Conservation (phyloP, 2,797 vertebrate genomes). For the Astyanax mexicanus region DNA sequence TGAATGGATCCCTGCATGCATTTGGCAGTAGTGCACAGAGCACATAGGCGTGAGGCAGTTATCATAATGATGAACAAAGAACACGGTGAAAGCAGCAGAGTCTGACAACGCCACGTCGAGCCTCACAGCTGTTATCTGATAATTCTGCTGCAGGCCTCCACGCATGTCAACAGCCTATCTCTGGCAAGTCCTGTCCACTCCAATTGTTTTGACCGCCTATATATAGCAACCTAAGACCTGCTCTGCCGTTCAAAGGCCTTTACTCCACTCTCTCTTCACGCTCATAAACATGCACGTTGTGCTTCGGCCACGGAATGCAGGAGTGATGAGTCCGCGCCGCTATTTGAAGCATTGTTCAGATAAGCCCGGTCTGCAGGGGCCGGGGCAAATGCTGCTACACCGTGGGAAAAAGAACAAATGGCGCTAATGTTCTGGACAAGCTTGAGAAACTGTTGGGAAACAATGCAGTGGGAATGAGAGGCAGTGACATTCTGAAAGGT, state of each 20-base stretch:
- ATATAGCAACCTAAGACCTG: conserved; percentile 51
- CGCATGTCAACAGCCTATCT: conserved; percentile 72
- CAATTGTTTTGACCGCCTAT: conserved; percentile 59
- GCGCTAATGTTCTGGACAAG: conserved; percentile 60
- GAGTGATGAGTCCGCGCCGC: conserved; percentile 72
- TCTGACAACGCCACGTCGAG: conserved; percentile 37
- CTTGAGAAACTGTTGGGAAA: conserved; percentile 50
- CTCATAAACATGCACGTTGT: conserved; percentile 32
- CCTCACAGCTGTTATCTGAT: conserved; percentile 56
- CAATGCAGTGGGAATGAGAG: conserved; percentile 50
- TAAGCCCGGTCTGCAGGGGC: conserved; percentile 70
- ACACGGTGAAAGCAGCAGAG: conserved; percentile 27
- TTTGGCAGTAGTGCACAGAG: background rate
- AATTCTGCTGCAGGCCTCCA: conserved; percentile 54
- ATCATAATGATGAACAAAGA: conserved; percentile 34
- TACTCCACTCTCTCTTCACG: conserved; percentile 36
- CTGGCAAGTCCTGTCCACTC: conserved; percentile 50
- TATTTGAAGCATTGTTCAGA: conserved; percentile 85
- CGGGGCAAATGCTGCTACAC: conserved; percentile 70
- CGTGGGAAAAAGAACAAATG: conserved; percentile 88
- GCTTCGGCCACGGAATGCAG: conserved; percentile 66
- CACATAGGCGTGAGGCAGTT: conserved; percentile 6
- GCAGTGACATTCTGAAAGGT: conserved; percentile 41
- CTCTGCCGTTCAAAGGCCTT: conserved; percentile 44
- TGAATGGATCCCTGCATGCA: background rate